Evolutionary conservation across 2,888 invertebrate species (phyloP), one percentile per base, ranked within the genome.

Genomic region (Hipparchia semele): DNA sequence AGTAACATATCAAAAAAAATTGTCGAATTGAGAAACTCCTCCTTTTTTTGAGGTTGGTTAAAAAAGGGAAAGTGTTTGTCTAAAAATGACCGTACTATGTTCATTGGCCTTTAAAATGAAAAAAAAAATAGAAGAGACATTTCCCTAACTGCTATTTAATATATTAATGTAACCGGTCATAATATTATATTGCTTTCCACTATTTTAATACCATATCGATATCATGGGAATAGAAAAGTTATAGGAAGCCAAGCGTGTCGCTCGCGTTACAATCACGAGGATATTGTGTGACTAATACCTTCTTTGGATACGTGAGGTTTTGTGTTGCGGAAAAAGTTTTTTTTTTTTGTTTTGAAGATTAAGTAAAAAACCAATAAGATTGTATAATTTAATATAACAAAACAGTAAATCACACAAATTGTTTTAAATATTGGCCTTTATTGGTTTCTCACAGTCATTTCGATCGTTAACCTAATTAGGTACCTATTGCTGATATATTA

Each of bases 141-240:
- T 49, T 59, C 12, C 10, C 49, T 53, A 65, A 65, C 69, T 61
- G 60, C 60, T 53, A 69, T 69, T 69, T 60, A 69, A 69, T 61
- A 69, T 53, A 54, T 53, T 70, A 64, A 53, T 53, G 39, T 51
- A 58, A 66, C 56, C 49, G 56, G 69, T 49, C 60, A 68, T 71
- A 73, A 68, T 74, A 73, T 76, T 72, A 72, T 69, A 73, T 72
- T 68, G 58, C 71, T 71, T 73, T 74, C 71, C 75, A 76, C 72
- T 71, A 69, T 68, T 79, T 78, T 74, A 71, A 73, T 72, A 76
- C 74, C 77, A 82, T 82, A 85, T 84, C 82, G 82, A 85, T 83
- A 84, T 82, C 79, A 79, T 84, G 83, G 79, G 83, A 84, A 87
- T 88, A 87, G 86, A 90, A 92, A 91, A 90, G 90, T 81, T 78